Evolutionary conservation across 53 echinoderm and acorn worm genomes (phyloP).

Genomic region (Holothuria scabra): DNA sequence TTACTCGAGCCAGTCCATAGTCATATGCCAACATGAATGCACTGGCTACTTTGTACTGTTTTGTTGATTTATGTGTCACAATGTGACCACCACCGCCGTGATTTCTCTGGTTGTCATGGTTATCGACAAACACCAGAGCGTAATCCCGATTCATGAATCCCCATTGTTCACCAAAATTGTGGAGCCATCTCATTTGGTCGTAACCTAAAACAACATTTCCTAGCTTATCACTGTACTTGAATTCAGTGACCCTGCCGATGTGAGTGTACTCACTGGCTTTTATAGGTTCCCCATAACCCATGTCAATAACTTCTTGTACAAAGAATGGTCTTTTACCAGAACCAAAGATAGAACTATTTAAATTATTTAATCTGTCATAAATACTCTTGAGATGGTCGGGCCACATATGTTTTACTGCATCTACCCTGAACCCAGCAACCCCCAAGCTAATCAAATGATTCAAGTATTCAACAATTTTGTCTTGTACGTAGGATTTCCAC

Average conservation of each 20-base stretch:
- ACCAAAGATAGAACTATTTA: constrained; percentile 66
- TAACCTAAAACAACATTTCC: constrained; percentile 49
- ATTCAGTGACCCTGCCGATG: constrained; percentile 90
- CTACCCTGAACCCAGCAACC: constrained; percentile 90
- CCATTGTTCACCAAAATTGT: constrained; percentile 83
- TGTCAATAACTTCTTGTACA: constrained; percentile 91
- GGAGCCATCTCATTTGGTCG: constrained; percentile 60
- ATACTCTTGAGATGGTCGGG: constrained; percentile 75
- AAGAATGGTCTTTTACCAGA: constrained; percentile 70
- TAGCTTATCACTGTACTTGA: constrained; percentile 69
- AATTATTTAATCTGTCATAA: constrained; percentile 60
- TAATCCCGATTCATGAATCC: constrained; percentile 61
- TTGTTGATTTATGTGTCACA: constrained; percentile 58
- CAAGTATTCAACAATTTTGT: constrained; percentile 77
- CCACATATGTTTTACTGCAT: constrained; percentile 99
- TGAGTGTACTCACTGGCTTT: constrained; percentile 69
- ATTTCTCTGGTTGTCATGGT: constrained; percentile 97
- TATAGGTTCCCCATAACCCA: constrained; percentile 77
- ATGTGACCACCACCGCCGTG: constrained; percentile 81
- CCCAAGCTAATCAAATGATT: constrained; percentile 77
- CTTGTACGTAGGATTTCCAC: constrained; percentile 67
- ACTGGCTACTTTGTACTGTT: constrained; percentile 84
- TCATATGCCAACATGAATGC: constrained; percentile 89
- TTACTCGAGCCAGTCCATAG: constrained; percentile 82
- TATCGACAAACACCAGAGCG: constrained; percentile 88